These are phyloP conservation scores for Bombus superbus DNA, from an alignment of 1,140 invertebrate genomes.

Conservation along the genomic window DNA sequence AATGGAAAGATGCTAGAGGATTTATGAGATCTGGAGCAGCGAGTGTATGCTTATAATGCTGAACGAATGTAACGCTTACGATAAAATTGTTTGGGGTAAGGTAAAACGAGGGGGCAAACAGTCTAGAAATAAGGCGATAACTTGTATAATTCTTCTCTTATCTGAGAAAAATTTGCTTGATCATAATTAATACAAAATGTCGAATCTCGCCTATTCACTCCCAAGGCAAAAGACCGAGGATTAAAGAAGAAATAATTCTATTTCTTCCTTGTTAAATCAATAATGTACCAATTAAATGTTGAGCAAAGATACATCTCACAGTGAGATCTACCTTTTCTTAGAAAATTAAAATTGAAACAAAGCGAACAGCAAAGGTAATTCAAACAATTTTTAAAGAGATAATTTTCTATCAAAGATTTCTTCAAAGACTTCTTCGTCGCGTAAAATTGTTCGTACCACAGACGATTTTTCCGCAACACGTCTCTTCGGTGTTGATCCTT, in stretches of 20 bases:
- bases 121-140: neutral
- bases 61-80: too few species aligned
- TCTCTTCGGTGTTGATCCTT: constrained; percentile 72
- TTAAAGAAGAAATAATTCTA: neutral
- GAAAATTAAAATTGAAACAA: too few species aligned
- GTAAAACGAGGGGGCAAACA: neutral
- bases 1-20: neutral
- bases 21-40: neutral
- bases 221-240: neutral
- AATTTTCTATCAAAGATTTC: neutral
- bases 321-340: too few species aligned
- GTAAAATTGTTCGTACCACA: constrained; percentile 76
- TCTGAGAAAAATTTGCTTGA: neutral
- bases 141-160: neutral
- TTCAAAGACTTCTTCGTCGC: neutral
- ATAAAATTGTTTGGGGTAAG: too few species aligned
- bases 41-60: too few species aligned
- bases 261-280: neutral
- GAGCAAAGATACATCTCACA: too few species aligned
- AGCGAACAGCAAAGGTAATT: too few species aligned
- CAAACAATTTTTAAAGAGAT: neutral
- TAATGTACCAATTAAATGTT: neutral
- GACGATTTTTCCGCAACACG: constrained; percentile 83
- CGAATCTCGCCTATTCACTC: neutral
- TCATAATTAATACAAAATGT: too few species aligned